Evolutionary conservation across 23 tunicate genomes (phyloP), one percentile per base, ranked within the genome.

Genomic region (Ciona savignyi): DNA sequence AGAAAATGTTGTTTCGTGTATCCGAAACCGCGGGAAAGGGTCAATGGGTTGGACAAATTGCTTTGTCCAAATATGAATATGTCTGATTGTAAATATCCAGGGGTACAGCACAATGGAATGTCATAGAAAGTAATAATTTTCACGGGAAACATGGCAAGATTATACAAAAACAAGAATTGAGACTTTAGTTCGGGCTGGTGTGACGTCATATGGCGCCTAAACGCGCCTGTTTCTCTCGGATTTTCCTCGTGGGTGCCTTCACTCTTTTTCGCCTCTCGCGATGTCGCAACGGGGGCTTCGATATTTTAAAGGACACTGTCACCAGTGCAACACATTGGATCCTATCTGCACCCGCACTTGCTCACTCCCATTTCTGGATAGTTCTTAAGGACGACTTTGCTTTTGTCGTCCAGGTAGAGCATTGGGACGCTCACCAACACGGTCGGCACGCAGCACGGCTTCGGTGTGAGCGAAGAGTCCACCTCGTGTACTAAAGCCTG

Each of bases 381-480:
- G 25, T 77, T 84, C 63, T 91, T 91, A 25, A 91, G 71, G 9
- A 91, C 91, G 62, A 91, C 97, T 29, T 75, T 68, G 25, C 84
- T 79, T 35, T 71, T 64, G 62, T 84, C 91, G 67, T 91, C 90
- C 65, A 84, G 64, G 65, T 91, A 91, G 0, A 91, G 80, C 97
- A 91, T 91, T 1, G 97, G 75, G 2, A 91, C 76, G 0, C 83
- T 30, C 34, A 72, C 72, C 1, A 91, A 80, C 62, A 84, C 87
- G 15, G 97, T 91, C 0, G 97, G 97, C 23, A 91, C 97, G 67
- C 97, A 91, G 76, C 97, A 91, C 2, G 97, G 83, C 66, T 60
- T 84, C 0, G 97, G 91, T 4, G 84, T 82, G 31, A 62, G 26
- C 66, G 66, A 22, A 2, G 80, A 70, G 2, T 88, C 67, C 22